Evolutionary conservation across 2,113 vertebrate genomes (phyloP), one percentile per base, ranked within the genome.

Genomic region (Takifugu flavidus): DNA sequence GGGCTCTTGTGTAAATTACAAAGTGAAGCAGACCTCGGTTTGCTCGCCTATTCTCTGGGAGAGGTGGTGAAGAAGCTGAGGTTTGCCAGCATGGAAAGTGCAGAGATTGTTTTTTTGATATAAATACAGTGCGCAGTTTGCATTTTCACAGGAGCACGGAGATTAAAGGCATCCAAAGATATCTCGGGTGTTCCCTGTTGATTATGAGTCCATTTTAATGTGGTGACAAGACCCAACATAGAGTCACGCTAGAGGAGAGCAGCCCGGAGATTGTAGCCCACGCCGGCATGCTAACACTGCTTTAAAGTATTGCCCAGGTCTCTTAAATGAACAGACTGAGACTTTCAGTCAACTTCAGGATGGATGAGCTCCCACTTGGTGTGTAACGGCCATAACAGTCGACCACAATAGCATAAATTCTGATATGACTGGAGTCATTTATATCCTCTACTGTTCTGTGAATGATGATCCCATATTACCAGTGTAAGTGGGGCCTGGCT

Each of bases 1-100:
- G 72, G 56, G 85, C 86, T 79, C 80, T 81, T 72, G 75, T 81
- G 85, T 82, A 90, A 88, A 89, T 90, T 87, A 89, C 79, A 89
- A 88, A 86, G 83, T 73, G 70, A 78, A 59, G 67, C 75, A 67
- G 64, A 50, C 61, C 67, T 55, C 4, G 54, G 71, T 71, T 75
- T 78, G 67, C 61, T 65, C 11, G 65, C 65, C 74, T 80, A 75
- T 86, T 86, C 78, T 76, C 73, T 68, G 58, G 67, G 25, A 82
- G 60, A 78, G 74, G 78, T 77, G 80, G 85, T 54, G 65, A 72
- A 65, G 69, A 72, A 44, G 61, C 71, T 78, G 75, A 85, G 80
- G 82, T 72, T 74, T 25, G 77, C 66, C 65, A 10, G 13, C 59
- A 49, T 77, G 84, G 82, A 82, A 87, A 85, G 25, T 72, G 71